Conservation (phyloP, 1,140 invertebrate species). For the Drusus annulatus region DNA sequence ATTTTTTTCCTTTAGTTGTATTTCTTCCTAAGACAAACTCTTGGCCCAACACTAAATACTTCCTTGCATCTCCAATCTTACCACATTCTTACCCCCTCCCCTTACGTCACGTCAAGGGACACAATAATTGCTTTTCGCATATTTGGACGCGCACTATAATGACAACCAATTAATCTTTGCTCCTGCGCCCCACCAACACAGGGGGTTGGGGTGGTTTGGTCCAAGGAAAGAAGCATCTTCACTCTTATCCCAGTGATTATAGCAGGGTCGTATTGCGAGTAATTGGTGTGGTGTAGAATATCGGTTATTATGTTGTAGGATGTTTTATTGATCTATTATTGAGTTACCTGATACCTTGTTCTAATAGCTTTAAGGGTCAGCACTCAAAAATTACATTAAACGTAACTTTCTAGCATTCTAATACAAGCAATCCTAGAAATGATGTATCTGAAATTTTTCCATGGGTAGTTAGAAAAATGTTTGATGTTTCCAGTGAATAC, state of each 20-base stretch:
- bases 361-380: too few species aligned
- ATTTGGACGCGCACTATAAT: constrained; percentile 59
- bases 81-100: neutral
- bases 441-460: too few species aligned
- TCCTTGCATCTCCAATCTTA: neutral
- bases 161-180: constrained; percentile 60
- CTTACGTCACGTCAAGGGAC: constrained; percentile 19
- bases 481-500: too few species aligned
- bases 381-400: too few species aligned
- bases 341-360: too few species aligned
- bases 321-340: too few species aligned
- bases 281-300: neutral
- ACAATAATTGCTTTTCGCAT: constrained; percentile 60
- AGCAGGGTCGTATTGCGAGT: neutral
- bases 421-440: too few species aligned
- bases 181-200: neutral
- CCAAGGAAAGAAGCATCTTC: neutral
- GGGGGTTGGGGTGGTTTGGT: neutral
- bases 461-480: too few species aligned
- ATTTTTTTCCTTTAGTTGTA: neutral
- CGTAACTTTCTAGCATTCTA: too few species aligned
- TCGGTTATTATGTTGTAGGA: neutral
- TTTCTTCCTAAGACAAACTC: neutral
- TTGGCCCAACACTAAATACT: neutral
- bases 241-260: constrained; percentile 17